Evolutionary conservation across 1,140 invertebrate genomes (phyloP), one percentile per base, ranked within the genome.

Genomic region (Gryon sp.): DNA sequence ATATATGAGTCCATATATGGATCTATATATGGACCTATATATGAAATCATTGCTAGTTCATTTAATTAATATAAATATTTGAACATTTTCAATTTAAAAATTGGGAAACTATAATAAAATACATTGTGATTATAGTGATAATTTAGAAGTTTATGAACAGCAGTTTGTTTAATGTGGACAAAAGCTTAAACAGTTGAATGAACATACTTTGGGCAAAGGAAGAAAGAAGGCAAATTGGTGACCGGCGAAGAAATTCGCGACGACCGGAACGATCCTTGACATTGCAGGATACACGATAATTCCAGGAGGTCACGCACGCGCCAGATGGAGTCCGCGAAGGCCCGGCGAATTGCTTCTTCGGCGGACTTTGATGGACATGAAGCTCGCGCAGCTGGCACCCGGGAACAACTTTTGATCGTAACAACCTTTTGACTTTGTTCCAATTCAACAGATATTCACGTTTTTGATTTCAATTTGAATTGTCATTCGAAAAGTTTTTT

Each of bases 241-340:
- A 74, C 68, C 69, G 74, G 69, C 76, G 11, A 76, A 75, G 77
- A 65, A 78, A 80, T 80, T 46, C 55, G 46, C 70, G 57, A 72
- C 76, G 76, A 50, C 75, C 66, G 75, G 75, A 80, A 80, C 48
- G 53, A 81, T 75, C 66, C 77, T 82, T 82, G 81, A 82, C 79
- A 82, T 80, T 75, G 78, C 77, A 76, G 70, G 66, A 75, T 79
- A 72, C 69, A 52, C 55, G 82, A 84, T 87, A 87, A 87, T 87
- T 86, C 81, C 79, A 80, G 80, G 81, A 86, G 87, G 83, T 87
- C 87, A 87, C 86, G 87, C 85, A 87, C 81, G 82, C 83, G 84
- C 86, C 87, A 88, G 87, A 87, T 88, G 87, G 85, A 82, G 81
- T 53, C 69, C 83, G 82, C 79, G 79, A n/a, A n/a, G n/a, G 40